Evolutionary conservation across 1,140 invertebrate genomes (phyloP), one percentile per base, ranked within the genome.

Genomic region (Drosophila orena): DNA sequence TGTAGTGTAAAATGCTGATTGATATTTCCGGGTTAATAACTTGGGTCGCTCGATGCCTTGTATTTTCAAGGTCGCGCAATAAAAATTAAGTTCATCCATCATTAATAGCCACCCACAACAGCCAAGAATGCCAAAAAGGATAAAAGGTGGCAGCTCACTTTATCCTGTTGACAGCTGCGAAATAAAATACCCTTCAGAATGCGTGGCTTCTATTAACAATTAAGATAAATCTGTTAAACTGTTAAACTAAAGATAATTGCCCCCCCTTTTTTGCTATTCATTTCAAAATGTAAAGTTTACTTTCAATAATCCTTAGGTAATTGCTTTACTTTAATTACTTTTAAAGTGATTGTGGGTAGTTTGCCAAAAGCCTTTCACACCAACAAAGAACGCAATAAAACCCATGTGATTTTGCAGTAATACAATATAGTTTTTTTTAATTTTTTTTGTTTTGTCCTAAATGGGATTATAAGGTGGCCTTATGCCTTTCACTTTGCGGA

Each of bases 1-100:
- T 64, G 69, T 77, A 64, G 69, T 81, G 81, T 86, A 86, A 85
- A 85, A 85, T 86, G 81, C 83, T 85, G 81, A 85, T 85, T 85
- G 81, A 86, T 85, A 85, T 85, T 85, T 85, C 81, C 78, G 81
- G 68, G 73, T 78, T 86, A 81, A 81, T 78, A 81, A 77, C 73
- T 56, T 76, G 57, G 66, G 50, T 50, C 56, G 60, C 27, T 27
- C 49, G 30, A 38, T 47, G 30, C 38, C 65, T 55, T 57, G 47
- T 38, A 14, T 42, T 53, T 55, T 74, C 81, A 85, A 86, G 81
- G 81, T 85, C 81, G 81, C 56, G 55, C 61, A 83, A 86, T 88
- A 81, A 86, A 88, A 86, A 81, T 88, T 70, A 71, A 86, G 74
- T 86, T 88, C 81, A 85, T 88, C 83, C 83, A 88, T 85, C 83